Evolutionary conservation across 2,888 invertebrate genomes (phyloP).

Genomic region (Hyppa rectilinea): DNA sequence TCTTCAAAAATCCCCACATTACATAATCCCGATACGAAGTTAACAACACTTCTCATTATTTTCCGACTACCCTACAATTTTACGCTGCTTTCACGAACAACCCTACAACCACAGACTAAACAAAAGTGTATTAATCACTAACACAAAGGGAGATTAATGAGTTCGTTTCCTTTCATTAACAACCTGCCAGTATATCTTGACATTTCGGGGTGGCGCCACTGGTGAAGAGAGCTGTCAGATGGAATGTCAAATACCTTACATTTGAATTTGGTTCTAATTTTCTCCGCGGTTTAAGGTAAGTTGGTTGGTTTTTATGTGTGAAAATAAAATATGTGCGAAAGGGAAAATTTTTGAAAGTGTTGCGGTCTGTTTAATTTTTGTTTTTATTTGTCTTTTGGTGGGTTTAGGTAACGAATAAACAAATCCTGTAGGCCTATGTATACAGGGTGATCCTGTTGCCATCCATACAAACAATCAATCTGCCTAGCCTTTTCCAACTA

Average conservation of each 20-base stretch:
- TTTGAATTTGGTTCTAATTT: slow-evolving; percentile 26
- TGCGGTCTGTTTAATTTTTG: slow-evolving; percentile 19
- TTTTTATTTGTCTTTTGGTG: slow-evolving; percentile 30
- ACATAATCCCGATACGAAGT: slow-evolving; percentile 33
- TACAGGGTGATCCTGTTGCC: neutral
- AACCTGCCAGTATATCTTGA: slow-evolving; percentile 22
- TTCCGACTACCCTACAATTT: slow-evolving; percentile 37
- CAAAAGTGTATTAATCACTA: slow-evolving; percentile 59
- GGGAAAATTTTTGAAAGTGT: slow-evolving; percentile 34
- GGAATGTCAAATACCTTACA: slow-evolving; percentile 21
- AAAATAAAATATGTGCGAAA: slow-evolving; percentile 32
- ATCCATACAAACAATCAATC: too few relatives aligned
- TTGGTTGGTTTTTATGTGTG: slow-evolving; percentile 16
- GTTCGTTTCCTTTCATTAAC: slow-evolving; percentile 43
- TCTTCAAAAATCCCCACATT: slow-evolving; percentile 26
- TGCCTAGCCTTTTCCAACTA: too few relatives aligned
- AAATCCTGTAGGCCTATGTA: neutral
- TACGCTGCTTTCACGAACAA: slow-evolving; percentile 44
- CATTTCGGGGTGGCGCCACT: slow-evolving; percentile 30
- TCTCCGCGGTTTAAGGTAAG: slow-evolving; percentile 1
- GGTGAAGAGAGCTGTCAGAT: slow-evolving; percentile 32
- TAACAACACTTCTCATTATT: slow-evolving; percentile 42
- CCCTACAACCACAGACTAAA: slow-evolving; percentile 37
- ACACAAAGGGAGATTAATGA: slow-evolving; percentile 59
- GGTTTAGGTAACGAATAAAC: neutral